Evolutionary conservation across 2,797 vertebrate genomes (phyloP).

Genomic region (Cephalopachus bancanus): DNA sequence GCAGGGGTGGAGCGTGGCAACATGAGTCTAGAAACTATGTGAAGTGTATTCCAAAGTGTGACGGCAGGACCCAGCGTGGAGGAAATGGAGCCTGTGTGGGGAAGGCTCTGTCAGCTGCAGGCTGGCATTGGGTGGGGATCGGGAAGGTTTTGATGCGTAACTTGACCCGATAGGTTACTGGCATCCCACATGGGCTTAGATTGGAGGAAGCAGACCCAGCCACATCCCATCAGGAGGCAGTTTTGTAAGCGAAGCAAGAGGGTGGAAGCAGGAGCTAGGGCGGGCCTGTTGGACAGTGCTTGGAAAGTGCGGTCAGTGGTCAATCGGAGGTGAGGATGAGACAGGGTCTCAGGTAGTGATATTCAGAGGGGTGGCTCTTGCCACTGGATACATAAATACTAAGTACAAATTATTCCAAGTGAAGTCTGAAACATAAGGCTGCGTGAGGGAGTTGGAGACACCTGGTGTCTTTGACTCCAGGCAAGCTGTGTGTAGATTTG

Average conservation of each 20-base stretch:
- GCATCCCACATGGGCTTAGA: not conserved
- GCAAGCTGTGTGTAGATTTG: not conserved
- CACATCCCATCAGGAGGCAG: not conserved
- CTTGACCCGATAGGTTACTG: not conserved
- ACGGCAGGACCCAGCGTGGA: not conserved
- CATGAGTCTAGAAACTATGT: not conserved
- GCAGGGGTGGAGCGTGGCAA: not conserved
- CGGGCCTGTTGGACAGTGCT: not conserved
- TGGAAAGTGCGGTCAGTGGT: not conserved
- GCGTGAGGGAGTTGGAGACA: not conserved
- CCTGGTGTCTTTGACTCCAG: not conserved
- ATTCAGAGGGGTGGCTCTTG: not conserved
- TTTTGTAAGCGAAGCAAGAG: not conserved
- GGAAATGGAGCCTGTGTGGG: not conserved
- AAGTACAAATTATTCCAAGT: not conserved
- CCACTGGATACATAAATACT: not conserved
- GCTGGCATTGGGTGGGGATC: not conserved
- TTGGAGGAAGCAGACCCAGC: not conserved
- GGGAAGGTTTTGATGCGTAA: not conserved
- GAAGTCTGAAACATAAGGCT: not conserved
- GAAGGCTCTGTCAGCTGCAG: not conserved
- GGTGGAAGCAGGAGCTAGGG: not conserved
- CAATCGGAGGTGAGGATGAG: not conserved
- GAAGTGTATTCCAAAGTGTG: not conserved
- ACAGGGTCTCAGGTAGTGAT: not conserved